Evolutionary conservation across 2,888 invertebrate species (phyloP).

Genomic region (Phyllotreta cruciferae): DNA sequence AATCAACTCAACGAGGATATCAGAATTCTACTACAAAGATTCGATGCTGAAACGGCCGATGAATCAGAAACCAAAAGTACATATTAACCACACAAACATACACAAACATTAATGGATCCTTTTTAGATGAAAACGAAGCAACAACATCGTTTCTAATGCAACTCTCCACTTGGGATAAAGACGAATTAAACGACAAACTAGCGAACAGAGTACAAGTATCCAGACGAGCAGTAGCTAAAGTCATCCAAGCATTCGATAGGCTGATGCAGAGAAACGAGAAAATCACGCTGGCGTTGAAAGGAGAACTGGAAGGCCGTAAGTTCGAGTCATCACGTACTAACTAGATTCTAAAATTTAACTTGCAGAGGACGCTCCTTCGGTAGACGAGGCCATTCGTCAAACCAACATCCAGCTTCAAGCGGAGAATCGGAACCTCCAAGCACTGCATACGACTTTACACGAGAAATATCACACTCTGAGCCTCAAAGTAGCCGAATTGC

Average conservation of each 20-base stretch:
- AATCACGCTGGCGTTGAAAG: conserved; percentile 86
- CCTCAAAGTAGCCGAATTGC: conserved; percentile 85
- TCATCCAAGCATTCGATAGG: conserved; percentile 95
- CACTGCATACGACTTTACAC: conserved; percentile 87
- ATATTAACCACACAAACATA: conserved; percentile 1
- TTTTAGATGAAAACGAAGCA: conserved; percentile 91
- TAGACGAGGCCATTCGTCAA: conserved; percentile 85
- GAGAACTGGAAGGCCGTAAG: conserved; percentile 75
- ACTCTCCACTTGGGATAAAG: conserved; percentile 96
- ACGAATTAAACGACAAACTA: conserved; percentile 94
- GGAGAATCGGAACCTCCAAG: conserved; percentile 92
- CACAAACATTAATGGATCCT: conserved; percentile 13
- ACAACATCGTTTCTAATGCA: conserved; percentile 96
- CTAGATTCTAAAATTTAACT: conserved; percentile 5
- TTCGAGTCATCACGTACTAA: too few species aligned
- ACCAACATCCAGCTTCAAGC: conserved; percentile 87
- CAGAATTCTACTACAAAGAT: conserved; percentile 89
- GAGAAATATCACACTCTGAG: conserved; percentile 93
- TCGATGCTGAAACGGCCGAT: conserved; percentile 97
- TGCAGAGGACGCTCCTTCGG: conserved; percentile 69
- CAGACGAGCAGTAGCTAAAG: conserved; percentile 94
- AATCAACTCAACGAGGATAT: conserved; percentile 97
- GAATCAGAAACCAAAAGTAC: conserved; percentile 93
- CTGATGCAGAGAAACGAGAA: conserved; percentile 96
- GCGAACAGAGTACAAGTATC: conserved; percentile 96